phyloP scores from a whole-genome alignment of 2,113 vertebrate species.

The Ptilorrhoa leucosticta region DNA sequence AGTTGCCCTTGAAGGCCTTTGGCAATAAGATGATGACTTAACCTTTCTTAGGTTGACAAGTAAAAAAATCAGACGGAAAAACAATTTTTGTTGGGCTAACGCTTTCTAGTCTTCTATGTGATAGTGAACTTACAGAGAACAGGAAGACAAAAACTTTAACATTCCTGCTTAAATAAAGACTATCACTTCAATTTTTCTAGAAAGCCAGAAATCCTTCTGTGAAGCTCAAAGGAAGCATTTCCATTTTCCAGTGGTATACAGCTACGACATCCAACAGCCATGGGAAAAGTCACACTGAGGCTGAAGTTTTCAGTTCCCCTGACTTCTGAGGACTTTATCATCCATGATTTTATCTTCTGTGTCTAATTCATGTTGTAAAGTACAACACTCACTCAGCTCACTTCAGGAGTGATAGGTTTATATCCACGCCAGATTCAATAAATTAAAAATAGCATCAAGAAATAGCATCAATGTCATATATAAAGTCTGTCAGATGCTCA shows the following conservation, averaged over 20 bases:
- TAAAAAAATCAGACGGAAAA: not conserved
- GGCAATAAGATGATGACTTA: not conserved
- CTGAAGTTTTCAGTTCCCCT: not conserved
- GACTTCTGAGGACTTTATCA: not conserved
- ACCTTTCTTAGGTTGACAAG: not conserved
- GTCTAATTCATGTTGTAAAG: not conserved
- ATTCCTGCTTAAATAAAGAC: not conserved
- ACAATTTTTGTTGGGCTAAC: not conserved
- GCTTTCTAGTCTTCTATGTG: not conserved
- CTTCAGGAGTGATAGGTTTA: not conserved
- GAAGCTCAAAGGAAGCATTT: not conserved
- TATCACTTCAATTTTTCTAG: not conserved
- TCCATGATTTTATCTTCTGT: not conserved
- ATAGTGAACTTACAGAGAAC: not conserved
- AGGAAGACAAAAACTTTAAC: not conserved
- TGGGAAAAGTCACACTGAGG: not conserved
- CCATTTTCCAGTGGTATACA: not conserved
- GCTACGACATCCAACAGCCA: rapidly evolving
- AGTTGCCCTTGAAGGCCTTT: not conserved
- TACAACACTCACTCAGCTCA: not conserved
- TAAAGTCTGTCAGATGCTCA: not conserved
- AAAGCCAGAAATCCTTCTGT: not conserved
- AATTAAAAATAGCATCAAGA: not conserved
- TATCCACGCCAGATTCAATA: not conserved
- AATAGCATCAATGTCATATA: not conserved